Base-by-base conservation (phyloP, 30 jellyfish, hydroid and myxozoan species). In the Clytia hemisphaerica region DNA sequence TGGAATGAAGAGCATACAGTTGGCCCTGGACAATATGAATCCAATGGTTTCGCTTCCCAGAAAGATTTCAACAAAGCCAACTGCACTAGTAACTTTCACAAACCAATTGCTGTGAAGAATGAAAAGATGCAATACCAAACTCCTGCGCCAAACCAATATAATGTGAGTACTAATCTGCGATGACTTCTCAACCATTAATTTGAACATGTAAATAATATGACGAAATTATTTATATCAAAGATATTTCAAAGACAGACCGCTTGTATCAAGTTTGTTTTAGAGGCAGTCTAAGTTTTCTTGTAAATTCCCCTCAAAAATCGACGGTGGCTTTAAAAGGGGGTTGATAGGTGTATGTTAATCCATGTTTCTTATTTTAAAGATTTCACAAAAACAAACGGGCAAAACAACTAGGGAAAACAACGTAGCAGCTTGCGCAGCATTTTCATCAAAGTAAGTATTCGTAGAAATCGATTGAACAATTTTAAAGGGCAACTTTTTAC, bases 71-170 rank as follows among this genome's bases (percentile, higher is more conserved):
- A 74, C 49, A 61, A 48, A 37, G 92, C 95, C 5, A 47, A 60
- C 37, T 83, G 95, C 57, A 83, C 95, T 35, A 84, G 95, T 59
- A 71, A 69, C 58, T 84, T 84, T 55, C 95, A 84, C 46, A 48
- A 46, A 37, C 95, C 95, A 34, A 84, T 76, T 22, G 93, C 93
- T 35, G 89, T 72, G 4, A 55, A 70, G 6, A 72, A 54, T 9
- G 47, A 49, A n/a, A 51, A 15, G 18, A 44, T 44, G 31, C 59
- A 83, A 50, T 42, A 25, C 21, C 58, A 71, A 27, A 84, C 93
- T 3, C 95, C 95, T n/a, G 95, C 93, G 15, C 95, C 95, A 21
- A 84, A 84, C 51, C 88, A 71, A 9, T 84, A 84, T 64, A 42
- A 69, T 0, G 95, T 84, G 53, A 68, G 84, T 25, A 3, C 4